Base-by-base conservation (phyloP, 2,113 vertebrate species). In the Grammomys surdaster region DNA sequence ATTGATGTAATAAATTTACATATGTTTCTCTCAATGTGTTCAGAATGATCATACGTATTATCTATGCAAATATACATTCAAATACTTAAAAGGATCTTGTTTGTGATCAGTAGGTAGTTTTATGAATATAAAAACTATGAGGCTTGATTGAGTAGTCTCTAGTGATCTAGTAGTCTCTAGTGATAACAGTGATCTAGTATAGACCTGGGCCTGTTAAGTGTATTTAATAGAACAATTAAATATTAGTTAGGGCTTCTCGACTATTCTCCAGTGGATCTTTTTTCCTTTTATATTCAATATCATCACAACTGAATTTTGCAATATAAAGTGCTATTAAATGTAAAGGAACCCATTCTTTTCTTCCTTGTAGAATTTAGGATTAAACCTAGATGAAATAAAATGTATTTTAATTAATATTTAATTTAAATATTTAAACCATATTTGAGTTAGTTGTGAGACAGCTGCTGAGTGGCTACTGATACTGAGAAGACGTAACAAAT, bases 141-240 rank as follows among this genome's bases (percentile, higher is more conserved):
- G 4, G 19, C 89, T 91, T 94, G 90, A 88, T 95, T 94, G 65
- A 63, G 90, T 43, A 69, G 78, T 93, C 76, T 86, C 86, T 92
- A 63, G 24, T 63, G 60, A 26, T 26, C 60, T 60, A 60, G 20
- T 40, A 40, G 40, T 40, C 40, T 40, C 40, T 40, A 40, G 7
- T 54, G 51, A 54, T 54, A 54, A 8, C 12, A 93, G 67, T 87
- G 67, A 92, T 63, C 12, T 40, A 33, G 12, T 60, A 16, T 1
- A 60, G 8, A 73, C 22, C 43, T 69, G 19, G 17, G 67, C 46
- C 70, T 85, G 2, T 86, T 33, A 84, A 31, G 58, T 67, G 1
- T 51, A 33, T 88, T 93, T 92, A 51, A 77, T 84, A 56, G 80
- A 40, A 81, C 36, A 90, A 13, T 89, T 60, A 67, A 86, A 89